Percentiles rank a stretch among this genome's conserved stretches.
Conservation (phyloP, 2,888 invertebrate species). For the Cordilura impudica region DNA sequence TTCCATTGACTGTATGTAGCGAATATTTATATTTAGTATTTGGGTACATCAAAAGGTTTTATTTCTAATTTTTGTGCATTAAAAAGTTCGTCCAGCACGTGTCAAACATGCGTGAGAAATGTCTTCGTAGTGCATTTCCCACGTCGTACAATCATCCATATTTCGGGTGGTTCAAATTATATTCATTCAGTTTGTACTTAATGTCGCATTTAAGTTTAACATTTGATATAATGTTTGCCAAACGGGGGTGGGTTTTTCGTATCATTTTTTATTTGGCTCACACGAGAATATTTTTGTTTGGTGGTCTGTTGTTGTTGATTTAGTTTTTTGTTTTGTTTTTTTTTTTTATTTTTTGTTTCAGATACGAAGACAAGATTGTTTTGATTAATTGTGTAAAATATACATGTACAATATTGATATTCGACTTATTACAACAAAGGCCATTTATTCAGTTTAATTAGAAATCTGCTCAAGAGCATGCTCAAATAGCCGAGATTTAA, state of each 20-base stretch:
- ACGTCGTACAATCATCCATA: slow-evolving; percentile 54
- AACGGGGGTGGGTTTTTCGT: slow-evolving; percentile 48
- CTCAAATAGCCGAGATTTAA: neutral
- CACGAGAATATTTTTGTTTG: slow-evolving; percentile 36
- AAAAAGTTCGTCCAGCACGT: slow-evolving; percentile 71
- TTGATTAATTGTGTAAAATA: slow-evolving; percentile 22
- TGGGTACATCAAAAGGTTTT: slow-evolving; percentile 60
- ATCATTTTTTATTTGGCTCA: slow-evolving; percentile 35
- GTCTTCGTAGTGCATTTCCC: slow-evolving; percentile 74
- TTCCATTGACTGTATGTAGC: neutral
- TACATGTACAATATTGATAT: neutral
- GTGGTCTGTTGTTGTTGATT: slow-evolving; percentile 36
- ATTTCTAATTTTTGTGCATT: slow-evolving; percentile 54
- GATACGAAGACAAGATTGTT: slow-evolving; percentile 3
- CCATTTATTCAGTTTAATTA: neutral
- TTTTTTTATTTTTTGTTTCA: neutral
- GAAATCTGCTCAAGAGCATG: neutral
- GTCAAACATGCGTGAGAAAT: slow-evolving; percentile 77
- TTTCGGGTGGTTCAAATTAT: slow-evolving; percentile 52
- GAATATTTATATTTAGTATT: slow-evolving; percentile 26
- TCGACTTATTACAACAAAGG: neutral
- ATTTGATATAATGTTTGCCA: slow-evolving; percentile 27
- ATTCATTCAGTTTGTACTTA: slow-evolving; percentile 31
- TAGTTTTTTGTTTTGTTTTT: neutral
- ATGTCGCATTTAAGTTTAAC: slow-evolving; percentile 59